Base-by-base conservation (phyloP, 2,797 vertebrate species). In the Crax fasciolata region DNA sequence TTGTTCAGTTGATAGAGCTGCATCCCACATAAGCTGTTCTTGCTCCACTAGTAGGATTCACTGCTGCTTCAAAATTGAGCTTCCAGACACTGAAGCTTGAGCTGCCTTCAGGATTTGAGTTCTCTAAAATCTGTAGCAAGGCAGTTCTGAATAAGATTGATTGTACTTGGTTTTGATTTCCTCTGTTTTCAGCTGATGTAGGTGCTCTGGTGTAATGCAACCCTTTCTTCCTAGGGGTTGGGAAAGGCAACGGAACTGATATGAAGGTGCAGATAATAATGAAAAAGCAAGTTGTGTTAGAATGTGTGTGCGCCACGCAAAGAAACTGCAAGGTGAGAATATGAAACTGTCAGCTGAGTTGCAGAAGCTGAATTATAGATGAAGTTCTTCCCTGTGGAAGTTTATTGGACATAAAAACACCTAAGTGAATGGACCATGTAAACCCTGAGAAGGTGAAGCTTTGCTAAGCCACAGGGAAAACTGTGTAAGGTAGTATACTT, bases 161-260 rank as follows among this genome's bases (percentile, higher is more conserved):
- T 35, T 28, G 8, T 27, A 44, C 35, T 81, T 89, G 13, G 4
- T 43, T 93, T 86, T 70, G 4, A 4, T 48, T 48, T 51, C 54
- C 27, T 2, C 2, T 74, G 11, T 48, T 84, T 91, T 7, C 11
- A 79, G 58, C 23, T 87, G 27, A 62, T 6, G 1, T 76, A n/a
- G 54, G 0, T 87, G 5, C 43, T 62, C 6, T 75, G 8, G 23
- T 73, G 10, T 88, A 87, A 95, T 32, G 59, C 3, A 66, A 25
- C 10, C 10, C 24, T 92, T 94, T 46, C 52, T 75, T 92, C 80
- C 39, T 95, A 99, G 99, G 99, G 95, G 97, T 99, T 96, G 99
- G 99, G 61, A 99, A 98, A 93, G 98, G 98, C 38, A 97, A 99
- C 46, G 99, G 99, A 91, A 98, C 94, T 54, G 99, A 99, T 89